Evolutionary conservation across 2,888 invertebrate species (phyloP).

Genomic region (Exephanes ischioxanthus): DNA sequence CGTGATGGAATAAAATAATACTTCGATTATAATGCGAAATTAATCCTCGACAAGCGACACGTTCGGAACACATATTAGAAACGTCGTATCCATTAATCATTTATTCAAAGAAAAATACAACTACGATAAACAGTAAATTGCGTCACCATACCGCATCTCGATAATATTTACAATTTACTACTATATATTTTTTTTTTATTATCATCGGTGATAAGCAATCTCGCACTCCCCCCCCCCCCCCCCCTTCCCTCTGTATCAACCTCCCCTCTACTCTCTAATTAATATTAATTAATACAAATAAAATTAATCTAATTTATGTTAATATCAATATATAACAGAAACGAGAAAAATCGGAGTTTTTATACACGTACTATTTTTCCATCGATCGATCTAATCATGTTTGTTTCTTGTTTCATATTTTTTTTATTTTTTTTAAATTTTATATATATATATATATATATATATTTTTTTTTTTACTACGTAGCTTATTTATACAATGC

Average conservation of each 20-base stretch:
- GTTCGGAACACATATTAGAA: slow-evolving; percentile 21
- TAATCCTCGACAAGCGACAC: neutral
- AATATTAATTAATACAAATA: neutral
- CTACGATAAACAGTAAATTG: slow-evolving; percentile 82
- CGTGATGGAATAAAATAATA: neutral
- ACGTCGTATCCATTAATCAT: slow-evolving; percentile 76
- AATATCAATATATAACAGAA: neutral
- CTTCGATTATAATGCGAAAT: no score
- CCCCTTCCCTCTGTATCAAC: neutral
- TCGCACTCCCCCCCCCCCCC: neutral
- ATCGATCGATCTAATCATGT: slow-evolving; percentile 54
- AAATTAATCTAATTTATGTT: no score
- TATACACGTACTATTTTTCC: slow-evolving; percentile 14
- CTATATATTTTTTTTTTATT: slow-evolving; percentile 34
- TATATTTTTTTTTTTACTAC: slow-evolving; percentile 43
- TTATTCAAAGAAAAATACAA: slow-evolving; percentile 83
- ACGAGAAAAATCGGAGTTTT: slow-evolving; percentile 40
- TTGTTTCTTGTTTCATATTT: slow-evolving; percentile 16
- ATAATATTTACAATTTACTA: slow-evolving; percentile 81
- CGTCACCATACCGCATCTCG: slow-evolving; percentile 79
- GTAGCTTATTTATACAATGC: slow-evolving; percentile 56
- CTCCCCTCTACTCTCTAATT: neutral
- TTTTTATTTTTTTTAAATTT: neutral
- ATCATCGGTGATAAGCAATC: slow-evolving; percentile 33
- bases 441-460: neutral